Base-by-base conservation (phyloP, 2,888 invertebrate genomes). In the Plebejus melissa region DNA sequence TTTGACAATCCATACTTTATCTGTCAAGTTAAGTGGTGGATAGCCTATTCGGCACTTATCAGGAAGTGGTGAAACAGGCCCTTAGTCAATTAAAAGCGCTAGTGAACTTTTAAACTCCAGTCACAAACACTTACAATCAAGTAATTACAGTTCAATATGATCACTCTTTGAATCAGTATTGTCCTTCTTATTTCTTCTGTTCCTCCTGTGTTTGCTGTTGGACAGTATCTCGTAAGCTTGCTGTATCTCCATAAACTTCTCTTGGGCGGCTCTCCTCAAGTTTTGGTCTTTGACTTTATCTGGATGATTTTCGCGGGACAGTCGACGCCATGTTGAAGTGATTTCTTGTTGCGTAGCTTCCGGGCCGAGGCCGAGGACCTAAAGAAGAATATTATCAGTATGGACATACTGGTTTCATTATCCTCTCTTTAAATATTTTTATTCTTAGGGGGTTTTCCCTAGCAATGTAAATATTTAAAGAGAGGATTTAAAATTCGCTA, bases 181-280 rank as follows among this genome's bases (percentile, higher is more conserved):
- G 76, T 94, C 96, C 82, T 96, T 96, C 82, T 96, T 96, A 85
- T 98, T 98, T 79, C 95, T 95, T 75, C 96, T 93, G 79, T 95
- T 95, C 74, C 98, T 94, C 79, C 96, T 96, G 75, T 95, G 95
- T 84, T 98, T 97, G 80, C 97, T 97, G 81, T 96, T 97, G 9
- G 97, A 98, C 0, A 98, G 91, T 69, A 97, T 96, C 84, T 97
- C 98, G 86, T 98, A 99, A 0, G 99, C 98, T 84, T 97, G 96
- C 83, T 98, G 98, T 78, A 98, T 97, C 83, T 98, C 98, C 94
- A 98, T 97, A 87, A 99, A 99, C 75, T 95, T 96, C 80, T 97
- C 96, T 84, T 98, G 97, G 0, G 98, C 98, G 1, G 90, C 94
- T 3, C 93, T 89, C 69, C 97, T 95, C 76, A 95, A 94, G 1